These are phyloP conservation scores for Circaetus cinerascens DNA, from an alignment of 2,113 vertebrate genomes.

Conservation along the genomic window DNA sequence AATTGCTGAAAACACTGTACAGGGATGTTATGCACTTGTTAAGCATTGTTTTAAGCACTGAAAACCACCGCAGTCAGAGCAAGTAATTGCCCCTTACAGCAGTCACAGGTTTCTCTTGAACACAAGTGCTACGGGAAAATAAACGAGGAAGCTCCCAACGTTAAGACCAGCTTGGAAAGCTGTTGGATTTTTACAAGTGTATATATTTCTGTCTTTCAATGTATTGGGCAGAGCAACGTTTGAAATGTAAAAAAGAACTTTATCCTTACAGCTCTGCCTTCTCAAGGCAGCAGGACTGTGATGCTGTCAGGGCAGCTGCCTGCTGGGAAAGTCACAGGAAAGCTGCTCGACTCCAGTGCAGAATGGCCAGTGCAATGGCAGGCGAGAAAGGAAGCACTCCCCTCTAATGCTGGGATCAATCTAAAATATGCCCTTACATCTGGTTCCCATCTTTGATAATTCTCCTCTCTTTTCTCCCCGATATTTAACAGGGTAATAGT, in stretches of 20 bases:
- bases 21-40: background rate
- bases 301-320: background rate
- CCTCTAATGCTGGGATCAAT: background rate
- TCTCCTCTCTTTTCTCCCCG: background rate
- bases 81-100: background rate
- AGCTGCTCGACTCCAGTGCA: rapidly evolving
- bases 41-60: background rate
- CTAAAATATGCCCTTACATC: background rate
- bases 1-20: background rate
- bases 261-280: background rate
- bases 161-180: background rate
- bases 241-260: background rate
- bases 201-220: background rate
- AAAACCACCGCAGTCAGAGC: background rate
- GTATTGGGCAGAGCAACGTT: background rate
- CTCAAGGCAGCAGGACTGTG: background rate
- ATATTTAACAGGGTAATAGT: background rate
- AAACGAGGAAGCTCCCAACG: background rate
- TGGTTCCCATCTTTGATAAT: background rate
- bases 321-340: background rate
- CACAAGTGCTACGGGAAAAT: background rate
- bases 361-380: rapidly evolving
- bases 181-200: background rate
- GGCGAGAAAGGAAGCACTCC: background rate
- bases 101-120: background rate